Evolutionary conservation across 2,888 invertebrate species (phyloP).

Genomic region (Allolobophora icterica): DNA sequence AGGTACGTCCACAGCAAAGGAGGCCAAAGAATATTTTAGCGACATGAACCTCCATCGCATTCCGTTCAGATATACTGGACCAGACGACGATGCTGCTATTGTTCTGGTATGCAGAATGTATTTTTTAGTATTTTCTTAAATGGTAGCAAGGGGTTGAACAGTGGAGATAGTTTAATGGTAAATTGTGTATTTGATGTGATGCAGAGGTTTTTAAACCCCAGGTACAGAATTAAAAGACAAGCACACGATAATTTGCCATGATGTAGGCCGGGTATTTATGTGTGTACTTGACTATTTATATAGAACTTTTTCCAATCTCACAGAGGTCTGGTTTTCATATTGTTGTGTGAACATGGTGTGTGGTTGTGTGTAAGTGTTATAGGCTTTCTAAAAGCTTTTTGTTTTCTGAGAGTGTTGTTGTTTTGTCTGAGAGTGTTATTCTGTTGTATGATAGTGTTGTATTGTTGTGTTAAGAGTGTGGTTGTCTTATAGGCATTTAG

Average conservation of each 20-base stretch:
- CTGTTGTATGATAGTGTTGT: no score
- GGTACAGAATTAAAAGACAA: neutral
- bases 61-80: slow-evolving; percentile 83
- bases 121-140: neutral
- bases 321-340: no score
- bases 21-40: slow-evolving; percentile 97
- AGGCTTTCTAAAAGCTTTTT: no score
- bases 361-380: no score
- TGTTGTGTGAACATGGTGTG: no score
- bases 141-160: neutral
- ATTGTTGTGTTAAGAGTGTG: neutral
- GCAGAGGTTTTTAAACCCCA: neutral
- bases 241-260: neutral
- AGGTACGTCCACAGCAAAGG: slow-evolving; percentile 98
- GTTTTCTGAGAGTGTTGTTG: no score
- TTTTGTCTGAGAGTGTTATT: no score
- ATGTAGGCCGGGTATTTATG: neutral
- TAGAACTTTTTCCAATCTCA: neutral
- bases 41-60: slow-evolving; percentile 94
- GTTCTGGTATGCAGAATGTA: slow-evolving; percentile 70
- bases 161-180: neutral
- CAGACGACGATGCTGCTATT: slow-evolving; percentile 89
- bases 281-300: neutral
- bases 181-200: neutral
- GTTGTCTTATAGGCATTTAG: slow-evolving; percentile 67